A percentile compares a stretch with the other conserved stretches of the same genome.
Conservation (phyloP, 1,140 invertebrate species). For the Meloidogyne hapla region DNA sequence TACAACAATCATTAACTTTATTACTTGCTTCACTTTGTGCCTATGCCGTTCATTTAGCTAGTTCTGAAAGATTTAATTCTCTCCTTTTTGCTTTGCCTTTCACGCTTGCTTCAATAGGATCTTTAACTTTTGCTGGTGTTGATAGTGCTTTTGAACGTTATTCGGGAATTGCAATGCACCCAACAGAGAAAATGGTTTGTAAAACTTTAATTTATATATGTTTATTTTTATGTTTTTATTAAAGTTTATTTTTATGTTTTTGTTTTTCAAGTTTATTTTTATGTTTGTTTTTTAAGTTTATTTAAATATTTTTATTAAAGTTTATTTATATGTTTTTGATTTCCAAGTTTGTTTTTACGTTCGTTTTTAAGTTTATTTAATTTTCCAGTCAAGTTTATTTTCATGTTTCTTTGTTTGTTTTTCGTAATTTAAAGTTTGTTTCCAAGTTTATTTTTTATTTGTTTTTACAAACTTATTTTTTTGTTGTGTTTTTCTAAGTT, state of each 20-base stretch:
- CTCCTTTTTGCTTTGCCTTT: slow-evolving; percentile 36
- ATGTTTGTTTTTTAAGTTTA: slow-evolving; percentile 12
- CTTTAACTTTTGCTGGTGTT: slow-evolving; percentile 10
- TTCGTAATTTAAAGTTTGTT: too few relatives aligned
- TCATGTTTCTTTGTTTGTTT: too few relatives aligned
- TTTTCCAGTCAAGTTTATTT: too few relatives aligned
- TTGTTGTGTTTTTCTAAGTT: too few relatives aligned
- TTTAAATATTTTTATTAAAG: background rate
- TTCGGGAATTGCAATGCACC: slow-evolving; percentile 44
- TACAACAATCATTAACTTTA: slow-evolving; percentile 38
- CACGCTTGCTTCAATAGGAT: slow-evolving; percentile 21
- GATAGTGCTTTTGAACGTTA: slow-evolving; percentile 40
- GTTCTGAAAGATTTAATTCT: slow-evolving; percentile 33
- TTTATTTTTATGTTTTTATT: background rate
- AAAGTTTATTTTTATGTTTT: background rate
- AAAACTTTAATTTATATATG: slow-evolving; percentile 14
- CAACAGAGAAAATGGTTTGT: slow-evolving; percentile 42
- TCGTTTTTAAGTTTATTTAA: background rate
- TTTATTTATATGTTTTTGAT: background rate
- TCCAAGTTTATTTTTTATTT: too few relatives aligned
- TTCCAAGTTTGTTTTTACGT: background rate
- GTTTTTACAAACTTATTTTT: too few relatives aligned
- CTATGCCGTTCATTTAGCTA: slow-evolving; percentile 40
- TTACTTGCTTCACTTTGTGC: slow-evolving; percentile 20
- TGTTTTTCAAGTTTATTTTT: background rate